phyloP scores from a whole-genome alignment of 2,797 vertebrate genomes.

The Cygnus olor region DNA sequence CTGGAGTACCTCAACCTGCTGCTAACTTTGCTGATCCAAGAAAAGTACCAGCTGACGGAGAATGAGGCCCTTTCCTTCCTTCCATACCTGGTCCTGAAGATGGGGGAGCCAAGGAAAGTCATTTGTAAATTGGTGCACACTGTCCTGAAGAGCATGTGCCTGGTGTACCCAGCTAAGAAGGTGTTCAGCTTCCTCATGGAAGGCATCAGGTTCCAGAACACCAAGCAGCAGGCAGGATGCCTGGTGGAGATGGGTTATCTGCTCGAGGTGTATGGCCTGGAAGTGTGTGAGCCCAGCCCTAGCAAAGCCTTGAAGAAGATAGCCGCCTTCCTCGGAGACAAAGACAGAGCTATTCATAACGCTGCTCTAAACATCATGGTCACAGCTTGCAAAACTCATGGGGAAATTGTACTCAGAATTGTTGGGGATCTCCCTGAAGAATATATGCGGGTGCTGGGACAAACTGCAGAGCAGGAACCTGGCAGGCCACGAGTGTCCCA shows the following conservation, averaged over 20 bases:
- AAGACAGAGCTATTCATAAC: conserved; percentile 83
- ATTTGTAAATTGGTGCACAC: conserved; percentile 89
- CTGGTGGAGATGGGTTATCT: conserved; percentile 28
- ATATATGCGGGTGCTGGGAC: background rate
- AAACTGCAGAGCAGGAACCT: background rate
- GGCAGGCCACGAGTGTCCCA: background rate
- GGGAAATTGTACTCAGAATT: conserved; percentile 85
- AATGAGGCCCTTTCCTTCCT: conserved; percentile 90
- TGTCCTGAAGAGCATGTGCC: conserved; percentile 87
- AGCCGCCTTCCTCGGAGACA: conserved; percentile 82
- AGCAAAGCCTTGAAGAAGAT: conserved; percentile 85
- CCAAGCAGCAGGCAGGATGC: conserved; percentile 89
- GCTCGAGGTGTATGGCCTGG: conserved; percentile 59
- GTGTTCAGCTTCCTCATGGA: conserved; percentile 92
- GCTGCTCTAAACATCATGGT: conserved; percentile 85
- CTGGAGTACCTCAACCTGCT: conserved; percentile 91
- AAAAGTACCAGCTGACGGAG: conserved; percentile 89
- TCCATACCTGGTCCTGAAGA: conserved; percentile 92
- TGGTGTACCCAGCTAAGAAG: conserved; percentile 91
- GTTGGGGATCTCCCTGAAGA: conserved; percentile 80
- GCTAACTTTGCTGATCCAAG: conserved; percentile 85
- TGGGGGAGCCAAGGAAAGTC: conserved; percentile 90
- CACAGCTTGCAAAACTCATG: conserved; percentile 83
- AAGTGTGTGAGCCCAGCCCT: conserved; percentile 84
- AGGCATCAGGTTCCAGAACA: conserved; percentile 91